A percentile compares a stretch with the other conserved stretches of the same genome.
Evolutionary conservation across 2,797 vertebrate species (phyloP).

Genomic region (Emydoidea blandingii): DNA sequence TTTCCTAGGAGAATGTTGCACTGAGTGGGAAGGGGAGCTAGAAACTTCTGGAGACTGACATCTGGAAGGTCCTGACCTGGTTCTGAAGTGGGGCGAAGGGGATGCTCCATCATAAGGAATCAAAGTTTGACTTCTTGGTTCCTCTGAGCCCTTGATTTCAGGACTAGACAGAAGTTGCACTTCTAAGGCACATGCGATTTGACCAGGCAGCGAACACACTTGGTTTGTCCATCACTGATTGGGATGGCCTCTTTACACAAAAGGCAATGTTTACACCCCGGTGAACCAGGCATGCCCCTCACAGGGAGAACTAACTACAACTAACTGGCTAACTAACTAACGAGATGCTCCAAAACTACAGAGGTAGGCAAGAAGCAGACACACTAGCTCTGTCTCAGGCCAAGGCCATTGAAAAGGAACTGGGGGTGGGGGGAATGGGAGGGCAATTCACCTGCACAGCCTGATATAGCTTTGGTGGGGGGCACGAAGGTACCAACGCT

Average conservation of each 20-base stretch:
- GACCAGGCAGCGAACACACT: not conserved
- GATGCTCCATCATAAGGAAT: not conserved
- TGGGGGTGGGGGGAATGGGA: too few relatives aligned
- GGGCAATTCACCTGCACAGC: too few relatives aligned
- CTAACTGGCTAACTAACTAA: too few relatives aligned
- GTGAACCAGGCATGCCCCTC: too few relatives aligned
- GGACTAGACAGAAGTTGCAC: not conserved
- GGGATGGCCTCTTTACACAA: not conserved
- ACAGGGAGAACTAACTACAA: too few relatives aligned
- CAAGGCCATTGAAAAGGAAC: too few relatives aligned
- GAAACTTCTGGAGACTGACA: not conserved
- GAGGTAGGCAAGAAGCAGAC: too few relatives aligned
- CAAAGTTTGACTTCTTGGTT: not conserved
- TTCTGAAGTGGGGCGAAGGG: not conserved
- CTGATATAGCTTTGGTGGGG: too few relatives aligned
- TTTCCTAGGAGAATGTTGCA: not conserved
- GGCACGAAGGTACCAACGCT: too few relatives aligned
- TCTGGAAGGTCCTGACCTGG: not conserved
- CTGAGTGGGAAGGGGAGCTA: not conserved
- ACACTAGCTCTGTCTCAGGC: too few relatives aligned
- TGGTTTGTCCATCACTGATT: not conserved
- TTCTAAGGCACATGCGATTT: not conserved
- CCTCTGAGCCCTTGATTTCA: not conserved
- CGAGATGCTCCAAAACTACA: too few relatives aligned
- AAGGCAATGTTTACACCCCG: not conserved